A percentile compares a stretch with the other conserved stretches of the same genome.
phyloP scores from a whole-genome alignment of 2,888 invertebrate genomes.

The Syrphus vitripennis region DNA sequence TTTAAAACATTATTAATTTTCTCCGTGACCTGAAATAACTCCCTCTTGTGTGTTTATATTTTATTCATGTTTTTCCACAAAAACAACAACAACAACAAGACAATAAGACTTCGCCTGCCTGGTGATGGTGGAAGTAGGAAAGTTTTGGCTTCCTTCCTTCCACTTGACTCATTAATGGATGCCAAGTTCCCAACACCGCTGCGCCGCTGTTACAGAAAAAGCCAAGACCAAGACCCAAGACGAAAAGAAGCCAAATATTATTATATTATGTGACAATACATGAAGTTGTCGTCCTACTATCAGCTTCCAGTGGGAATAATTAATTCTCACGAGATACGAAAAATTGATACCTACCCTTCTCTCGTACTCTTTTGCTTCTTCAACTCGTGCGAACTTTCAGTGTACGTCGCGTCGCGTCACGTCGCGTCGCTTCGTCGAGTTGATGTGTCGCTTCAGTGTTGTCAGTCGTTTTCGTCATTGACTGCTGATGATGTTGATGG shows the following conservation, averaged over 20 bases:
- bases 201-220: conserved; percentile 14
- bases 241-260: conserved; percentile 43
- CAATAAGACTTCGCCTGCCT: background rate
- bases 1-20: conserved; percentile 34
- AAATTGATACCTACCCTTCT: conserved; percentile 53
- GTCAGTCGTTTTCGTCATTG: background rate
- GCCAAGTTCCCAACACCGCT: conserved; percentile 11
- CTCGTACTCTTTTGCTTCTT: background rate
- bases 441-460: background rate
- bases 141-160: conserved; percentile 21
- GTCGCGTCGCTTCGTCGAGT: background rate
- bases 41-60: background rate
- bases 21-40: conserved; percentile 25
- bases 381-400: conserved; percentile 45
- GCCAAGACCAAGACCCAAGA: conserved; percentile 16
- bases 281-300: conserved; percentile 18
- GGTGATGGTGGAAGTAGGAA: background rate
- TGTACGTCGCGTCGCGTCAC: background rate
- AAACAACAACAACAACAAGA: background rate
- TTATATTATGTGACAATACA: conserved; percentile 27
- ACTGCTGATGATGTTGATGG: background rate
- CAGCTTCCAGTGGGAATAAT: conserved; percentile 65
- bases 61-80: conserved; percentile 11
- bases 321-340: conserved; percentile 66
- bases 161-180: conserved; percentile 51